These are phyloP conservation scores for Elanus axillaris DNA, from an alignment of 2,113 vertebrate species.

Conservation along the genomic window DNA sequence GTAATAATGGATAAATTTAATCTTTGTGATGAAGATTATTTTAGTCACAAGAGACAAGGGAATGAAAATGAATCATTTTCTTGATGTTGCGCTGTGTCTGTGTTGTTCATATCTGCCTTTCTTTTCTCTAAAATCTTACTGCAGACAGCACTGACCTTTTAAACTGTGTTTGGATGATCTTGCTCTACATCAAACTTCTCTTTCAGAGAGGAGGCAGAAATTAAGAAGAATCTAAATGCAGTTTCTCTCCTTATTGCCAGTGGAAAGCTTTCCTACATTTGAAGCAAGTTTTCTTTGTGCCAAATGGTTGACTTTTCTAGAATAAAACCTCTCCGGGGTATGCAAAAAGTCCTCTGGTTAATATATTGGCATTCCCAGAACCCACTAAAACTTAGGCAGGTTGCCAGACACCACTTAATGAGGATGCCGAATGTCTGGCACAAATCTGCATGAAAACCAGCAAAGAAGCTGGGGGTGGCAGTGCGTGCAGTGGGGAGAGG, in stretches of 20 bases:
- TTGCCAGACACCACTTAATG: conserved; percentile 79
- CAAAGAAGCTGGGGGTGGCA: conserved; percentile 48
- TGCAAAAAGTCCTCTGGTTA: conserved; percentile 75
- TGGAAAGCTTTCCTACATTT: conserved; percentile 57
- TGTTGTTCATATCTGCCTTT: background rate
- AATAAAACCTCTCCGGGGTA: conserved; percentile 71
- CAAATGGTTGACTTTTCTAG: conserved; percentile 77
- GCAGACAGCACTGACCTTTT: conserved; percentile 38
- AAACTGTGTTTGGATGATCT: conserved; percentile 32
- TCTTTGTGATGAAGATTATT: conserved; percentile 36
- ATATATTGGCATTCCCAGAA: conserved; percentile 81
- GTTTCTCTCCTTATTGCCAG: conserved; percentile 64
- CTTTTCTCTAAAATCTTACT: conserved; percentile 51
- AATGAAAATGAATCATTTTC: conserved; percentile 27
- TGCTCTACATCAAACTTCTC: conserved; percentile 36
- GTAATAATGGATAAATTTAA: conserved; percentile 27
- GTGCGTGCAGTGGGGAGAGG: background rate
- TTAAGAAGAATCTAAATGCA: conserved; percentile 54
- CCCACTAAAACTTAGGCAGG: conserved; percentile 72
- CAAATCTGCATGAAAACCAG: conserved; percentile 64
- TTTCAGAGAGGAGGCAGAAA: conserved; percentile 60
- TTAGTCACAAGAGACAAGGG: conserved; percentile 2
- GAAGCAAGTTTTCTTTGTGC: conserved; percentile 62
- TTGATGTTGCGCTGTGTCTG: background rate
- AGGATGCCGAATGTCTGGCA: conserved; percentile 74